Percentiles rank a stretch among this genome's conserved stretches.
Conservation (phyloP, 2,888 invertebrate species). For the Drosophila formosana region DNA sequence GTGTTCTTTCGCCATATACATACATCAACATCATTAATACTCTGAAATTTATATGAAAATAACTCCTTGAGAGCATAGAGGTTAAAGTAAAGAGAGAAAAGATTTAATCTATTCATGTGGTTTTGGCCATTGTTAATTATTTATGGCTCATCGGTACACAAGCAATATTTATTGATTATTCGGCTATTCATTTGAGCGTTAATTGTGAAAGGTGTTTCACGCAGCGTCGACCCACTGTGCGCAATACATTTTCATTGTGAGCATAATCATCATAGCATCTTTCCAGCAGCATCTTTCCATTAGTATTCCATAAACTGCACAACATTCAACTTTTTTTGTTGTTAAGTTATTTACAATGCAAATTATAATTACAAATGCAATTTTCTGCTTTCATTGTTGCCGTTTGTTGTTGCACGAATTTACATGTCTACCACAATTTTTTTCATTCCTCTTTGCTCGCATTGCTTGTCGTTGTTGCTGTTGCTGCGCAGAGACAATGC, state of each 20-base stretch:
- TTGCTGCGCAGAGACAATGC: slow-evolving; percentile 64
- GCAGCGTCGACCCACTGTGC: slow-evolving; percentile 27
- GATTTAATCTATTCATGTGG: slow-evolving; percentile 4
- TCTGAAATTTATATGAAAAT: background rate
- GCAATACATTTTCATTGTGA: slow-evolving; percentile 6
- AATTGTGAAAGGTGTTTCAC: slow-evolving; percentile 35
- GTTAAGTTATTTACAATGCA: slow-evolving; percentile 46
- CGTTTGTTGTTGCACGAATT: slow-evolving; percentile 67
- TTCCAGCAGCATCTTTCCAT: slow-evolving; percentile 1
- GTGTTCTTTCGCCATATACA: slow-evolving; percentile 1
- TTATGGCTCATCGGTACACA: slow-evolving; percentile 18
- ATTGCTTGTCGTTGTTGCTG: slow-evolving; percentile 25
- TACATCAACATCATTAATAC: slow-evolving; percentile 13
- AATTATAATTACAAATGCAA: slow-evolving; percentile 68
- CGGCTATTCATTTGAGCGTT: slow-evolving; percentile 18
- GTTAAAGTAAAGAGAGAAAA: background rate
- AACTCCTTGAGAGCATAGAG: background rate
- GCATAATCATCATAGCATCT: background rate
- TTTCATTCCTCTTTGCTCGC: slow-evolving; percentile 20
- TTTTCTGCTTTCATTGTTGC: slow-evolving; percentile 21
- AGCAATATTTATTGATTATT: slow-evolving; percentile 17
- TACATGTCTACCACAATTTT: slow-evolving; percentile 60
- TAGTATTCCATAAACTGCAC: slow-evolving; percentile 6
- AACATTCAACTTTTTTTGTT: slow-evolving; percentile 29
- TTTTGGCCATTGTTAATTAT: slow-evolving; percentile 19